Percentiles rank a stretch among this genome's conserved stretches.
These are phyloP conservation scores for Drosophila incognita DNA, from an alignment of 2,888 invertebrate genomes.

Conservation along the genomic window DNA sequence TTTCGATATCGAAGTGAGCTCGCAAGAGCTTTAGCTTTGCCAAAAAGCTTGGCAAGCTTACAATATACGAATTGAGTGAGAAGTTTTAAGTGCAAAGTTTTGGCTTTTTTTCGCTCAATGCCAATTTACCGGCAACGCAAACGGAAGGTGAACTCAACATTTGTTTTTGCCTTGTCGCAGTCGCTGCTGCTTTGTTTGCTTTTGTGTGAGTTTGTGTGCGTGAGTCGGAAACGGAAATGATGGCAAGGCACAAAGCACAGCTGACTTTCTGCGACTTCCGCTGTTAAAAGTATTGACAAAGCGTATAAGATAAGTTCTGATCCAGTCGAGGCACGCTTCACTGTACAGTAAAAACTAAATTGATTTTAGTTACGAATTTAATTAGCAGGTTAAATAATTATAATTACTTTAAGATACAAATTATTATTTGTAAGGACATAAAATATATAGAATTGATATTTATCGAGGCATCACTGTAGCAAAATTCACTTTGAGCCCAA, in stretches of 20 bases:
- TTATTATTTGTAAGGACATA: not conserved
- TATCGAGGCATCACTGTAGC: not conserved
- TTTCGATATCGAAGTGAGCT: conserved; percentile 23
- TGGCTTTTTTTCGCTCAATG: conserved; percentile 53
- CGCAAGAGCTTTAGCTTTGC: conserved; percentile 42
- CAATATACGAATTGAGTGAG: conserved; percentile 42
- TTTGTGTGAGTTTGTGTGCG: conserved; percentile 21
- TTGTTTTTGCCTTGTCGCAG: conserved; percentile 14
- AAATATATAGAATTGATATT: not conserved
- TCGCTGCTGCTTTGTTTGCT: conserved; percentile 14
- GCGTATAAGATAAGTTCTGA: conserved; percentile 31
- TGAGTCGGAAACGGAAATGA: conserved; percentile 74
- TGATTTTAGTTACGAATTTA: not conserved
- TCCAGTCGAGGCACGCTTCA: conserved; percentile 31
- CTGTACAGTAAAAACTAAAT: conserved; percentile 30
- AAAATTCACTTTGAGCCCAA: conserved; percentile 50
- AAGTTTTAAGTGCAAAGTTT: conserved; percentile 11
- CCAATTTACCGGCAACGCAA: conserved; percentile 53
- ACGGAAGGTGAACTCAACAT: conserved; percentile 38
- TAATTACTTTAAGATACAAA: not conserved
- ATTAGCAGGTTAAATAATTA: not conserved
- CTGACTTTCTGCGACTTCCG: conserved; percentile 52
- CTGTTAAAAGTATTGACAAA: conserved; percentile 56
- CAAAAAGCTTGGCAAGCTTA: conserved; percentile 43
- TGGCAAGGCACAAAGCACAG: conserved; percentile 42